These are phyloP conservation scores for Leiothrix lutea DNA, from an alignment of 2,113 vertebrate genomes.

Conservation along the genomic window DNA sequence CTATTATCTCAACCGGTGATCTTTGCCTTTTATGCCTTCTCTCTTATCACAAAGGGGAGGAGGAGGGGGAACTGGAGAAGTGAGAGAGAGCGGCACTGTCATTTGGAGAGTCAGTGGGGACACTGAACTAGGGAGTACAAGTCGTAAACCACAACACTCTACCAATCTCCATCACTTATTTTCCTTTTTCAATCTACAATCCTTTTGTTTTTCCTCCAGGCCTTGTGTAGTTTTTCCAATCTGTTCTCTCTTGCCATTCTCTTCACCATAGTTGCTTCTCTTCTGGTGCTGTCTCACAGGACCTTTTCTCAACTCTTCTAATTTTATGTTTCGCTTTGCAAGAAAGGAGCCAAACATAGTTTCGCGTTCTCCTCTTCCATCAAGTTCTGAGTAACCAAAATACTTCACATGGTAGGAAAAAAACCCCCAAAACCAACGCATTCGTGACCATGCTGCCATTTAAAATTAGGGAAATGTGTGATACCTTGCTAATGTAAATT, in stretches of 20 bases:
- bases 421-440: neutral
- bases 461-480: neutral
- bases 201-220: neutral
- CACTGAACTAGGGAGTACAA: neutral
- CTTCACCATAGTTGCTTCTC: neutral
- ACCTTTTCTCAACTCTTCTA: neutral
- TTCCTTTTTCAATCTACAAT: neutral
- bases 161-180: neutral
- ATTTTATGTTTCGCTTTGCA: neutral
- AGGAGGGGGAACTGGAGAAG: neutral
- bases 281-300: neutral
- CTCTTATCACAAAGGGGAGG: neutral
- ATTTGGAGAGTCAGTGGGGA: neutral
- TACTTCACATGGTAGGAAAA: neutral
- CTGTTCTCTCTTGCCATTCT: neutral
- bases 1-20: fast-evolving
- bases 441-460: neutral
- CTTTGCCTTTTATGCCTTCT: neutral
- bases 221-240: neutral
- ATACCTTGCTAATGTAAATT: neutral
- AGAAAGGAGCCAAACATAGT: neutral
- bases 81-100: neutral
- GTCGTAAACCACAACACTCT: neutral
- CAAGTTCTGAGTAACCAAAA: neutral
- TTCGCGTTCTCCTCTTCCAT: neutral